Conservation (phyloP, 1,140 invertebrate genomes). For the Ptiloglossa arizonensis region DNA sequence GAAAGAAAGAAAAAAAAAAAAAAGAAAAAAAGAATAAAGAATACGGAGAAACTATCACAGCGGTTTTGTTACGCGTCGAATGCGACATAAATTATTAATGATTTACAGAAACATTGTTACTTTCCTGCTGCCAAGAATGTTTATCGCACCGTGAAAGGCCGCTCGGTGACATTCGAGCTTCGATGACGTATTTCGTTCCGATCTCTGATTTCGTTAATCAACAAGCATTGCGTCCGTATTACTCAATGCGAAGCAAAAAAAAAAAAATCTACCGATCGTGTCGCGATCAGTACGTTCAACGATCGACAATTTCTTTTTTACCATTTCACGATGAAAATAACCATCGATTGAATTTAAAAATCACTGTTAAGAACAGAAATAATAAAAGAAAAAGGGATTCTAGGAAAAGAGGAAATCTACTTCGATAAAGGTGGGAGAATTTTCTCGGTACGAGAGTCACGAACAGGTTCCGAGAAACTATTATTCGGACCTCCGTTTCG, state of each 20-base stretch:
- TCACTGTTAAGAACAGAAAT: too few relatives aligned
- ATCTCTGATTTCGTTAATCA: conserved; percentile 37
- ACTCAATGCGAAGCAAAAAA: background rate
- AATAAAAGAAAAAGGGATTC: too few relatives aligned
- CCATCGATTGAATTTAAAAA: too few relatives aligned
- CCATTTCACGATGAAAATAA: too few relatives aligned
- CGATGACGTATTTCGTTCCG: background rate
- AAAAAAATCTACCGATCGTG: background rate
- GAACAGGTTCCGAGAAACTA: background rate
- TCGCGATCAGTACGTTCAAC: background rate
- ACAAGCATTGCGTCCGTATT: conserved; percentile 3
- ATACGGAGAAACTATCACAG: background rate
- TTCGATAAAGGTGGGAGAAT: background rate
- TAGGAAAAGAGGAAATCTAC: too few relatives aligned
- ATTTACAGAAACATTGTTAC: background rate
- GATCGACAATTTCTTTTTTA: background rate
- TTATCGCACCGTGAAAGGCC: conserved; percentile 43
- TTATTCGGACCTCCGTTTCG: background rate
- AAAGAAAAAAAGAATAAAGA: background rate
- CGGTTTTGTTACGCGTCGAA: too few relatives aligned
- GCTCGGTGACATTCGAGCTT: conserved; percentile 30
- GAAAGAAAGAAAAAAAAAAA: background rate
- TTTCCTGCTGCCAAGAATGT: conserved; percentile 6
- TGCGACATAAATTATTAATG: conserved; percentile 37
- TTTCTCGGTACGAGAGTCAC: background rate